Evolutionary conservation across 2,113 vertebrate genomes (phyloP).

Genomic region (Eubucco bourcierii): DNA sequence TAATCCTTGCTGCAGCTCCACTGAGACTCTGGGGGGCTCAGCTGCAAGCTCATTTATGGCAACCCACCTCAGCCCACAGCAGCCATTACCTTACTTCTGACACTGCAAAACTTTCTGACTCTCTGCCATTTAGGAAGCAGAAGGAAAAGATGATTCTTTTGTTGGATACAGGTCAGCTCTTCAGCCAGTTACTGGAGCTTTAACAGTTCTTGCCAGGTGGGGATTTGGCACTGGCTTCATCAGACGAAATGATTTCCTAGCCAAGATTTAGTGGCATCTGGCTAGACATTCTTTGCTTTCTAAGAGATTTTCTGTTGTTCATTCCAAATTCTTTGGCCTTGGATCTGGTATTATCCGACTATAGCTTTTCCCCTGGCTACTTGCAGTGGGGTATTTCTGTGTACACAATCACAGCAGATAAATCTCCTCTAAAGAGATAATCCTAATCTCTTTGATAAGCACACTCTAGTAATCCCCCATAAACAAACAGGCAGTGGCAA

Average conservation of each 20-base stretch:
- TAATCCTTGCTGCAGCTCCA: neutral
- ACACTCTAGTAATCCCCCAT: neutral
- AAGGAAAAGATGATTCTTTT: neutral
- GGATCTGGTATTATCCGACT: neutral
- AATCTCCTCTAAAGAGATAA: conserved; percentile 51
- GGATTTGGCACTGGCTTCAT: neutral
- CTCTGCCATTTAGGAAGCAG: neutral
- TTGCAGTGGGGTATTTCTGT: conserved; percentile 6
- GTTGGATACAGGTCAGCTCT: neutral
- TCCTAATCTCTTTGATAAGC: conserved; percentile 43
- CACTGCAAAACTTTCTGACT: neutral
- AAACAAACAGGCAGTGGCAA: conserved; percentile 5
- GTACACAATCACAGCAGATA: neutral
- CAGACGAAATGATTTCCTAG: neutral
- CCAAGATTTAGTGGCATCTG: neutral
- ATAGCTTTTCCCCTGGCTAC: conserved; percentile 15
- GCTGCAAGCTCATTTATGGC: neutral
- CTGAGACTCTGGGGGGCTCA: neutral
- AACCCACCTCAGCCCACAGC: neutral
- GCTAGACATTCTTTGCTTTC: neutral
- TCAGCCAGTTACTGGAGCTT: neutral
- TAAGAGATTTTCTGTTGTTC: conserved; percentile 27
- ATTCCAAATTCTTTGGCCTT: conserved; percentile 11
- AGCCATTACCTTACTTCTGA: neutral
- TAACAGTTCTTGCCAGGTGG: neutral